Conservation (phyloP, 53 echinoderm and acorn worm species). For the Astropecten irregularis region DNA sequence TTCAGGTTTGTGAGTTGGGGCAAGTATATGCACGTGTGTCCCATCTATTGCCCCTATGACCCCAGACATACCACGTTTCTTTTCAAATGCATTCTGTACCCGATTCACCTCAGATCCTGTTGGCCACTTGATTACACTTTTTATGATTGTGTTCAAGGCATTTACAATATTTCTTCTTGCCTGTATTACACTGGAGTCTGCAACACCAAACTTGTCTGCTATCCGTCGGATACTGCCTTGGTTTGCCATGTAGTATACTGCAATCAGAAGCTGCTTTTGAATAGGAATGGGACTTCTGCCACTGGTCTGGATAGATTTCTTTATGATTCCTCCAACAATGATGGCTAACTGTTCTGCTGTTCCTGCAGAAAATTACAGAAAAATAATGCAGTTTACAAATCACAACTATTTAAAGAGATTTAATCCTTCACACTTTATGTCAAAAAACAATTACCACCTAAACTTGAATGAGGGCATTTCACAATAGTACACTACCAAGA, state of each 20-base stretch:
- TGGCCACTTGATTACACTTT: not conserved
- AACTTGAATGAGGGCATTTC: no score
- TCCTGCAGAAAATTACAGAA: not conserved
- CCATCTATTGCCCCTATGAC: constrained; percentile 54
- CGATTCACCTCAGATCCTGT: not conserved
- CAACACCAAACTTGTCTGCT: not conserved
- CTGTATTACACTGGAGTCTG: not conserved
- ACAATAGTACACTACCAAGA: no score
- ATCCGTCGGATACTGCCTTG: not conserved
- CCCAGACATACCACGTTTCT: not conserved
- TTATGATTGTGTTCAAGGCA: not conserved
- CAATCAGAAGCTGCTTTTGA: not conserved
- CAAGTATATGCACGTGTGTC: constrained; percentile 35
- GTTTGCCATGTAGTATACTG: not conserved
- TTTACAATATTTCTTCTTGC: not conserved
- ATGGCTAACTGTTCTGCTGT: not conserved
- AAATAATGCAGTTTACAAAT: no score
- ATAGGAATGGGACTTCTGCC: not conserved
- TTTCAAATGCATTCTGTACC: not conserved
- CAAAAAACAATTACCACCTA: no score
- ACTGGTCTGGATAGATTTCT: not conserved
- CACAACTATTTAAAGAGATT: no score
- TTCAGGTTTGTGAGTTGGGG: constrained; percentile 36
- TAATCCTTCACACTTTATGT: no score
- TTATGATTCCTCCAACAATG: not conserved